Base-by-base conservation (phyloP, 2,888 invertebrate genomes). In the Zootermopsis nevadensis region DNA sequence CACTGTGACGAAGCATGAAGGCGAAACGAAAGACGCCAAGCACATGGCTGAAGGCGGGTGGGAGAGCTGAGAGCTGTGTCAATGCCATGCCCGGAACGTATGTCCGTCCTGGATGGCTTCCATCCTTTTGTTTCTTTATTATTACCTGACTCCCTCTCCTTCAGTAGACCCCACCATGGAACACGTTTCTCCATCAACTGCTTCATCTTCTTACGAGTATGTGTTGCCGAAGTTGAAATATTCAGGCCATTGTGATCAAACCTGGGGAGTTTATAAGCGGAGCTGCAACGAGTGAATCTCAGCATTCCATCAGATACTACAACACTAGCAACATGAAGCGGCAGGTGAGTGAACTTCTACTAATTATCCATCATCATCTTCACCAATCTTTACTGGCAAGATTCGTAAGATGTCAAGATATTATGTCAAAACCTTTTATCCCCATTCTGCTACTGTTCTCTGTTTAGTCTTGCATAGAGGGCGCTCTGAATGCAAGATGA, bases 181-280 rank as follows among this genome's bases (percentile, higher is more conserved):
- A 15, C 1, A 60, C 60, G 19, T 48, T 48, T 48, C 48, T 15
- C 48, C 48, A 48, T 48, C 48, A 48, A 60, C 60, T 60, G 60
- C 60, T 60, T 60, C 60, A 60, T 60, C 60, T 60, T 60, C 60
- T 60, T 7, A 7, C 15, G 12, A 19, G 48, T 48, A 48, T 48
- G 48, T 15, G 19, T 12, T 48, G 48, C 48, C 19, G 33, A 33
- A 35, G 72, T 27, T 76, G 76, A 76, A 67, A 74, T 48, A 81
- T 69, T 42, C 81, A 81, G 81, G 81, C 81, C 82, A 82, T 82
- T 82, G 82, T 82, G 82, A 76, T 38, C 33, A 33, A 67, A 30
- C 48, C 76, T 24, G 80, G 66, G 27, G 33, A 31, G 74, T 55
- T 74, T 82, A 82, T 82, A 82, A 82, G 55, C 53, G 38, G 48